These are phyloP conservation scores for Globia sparganii DNA, from an alignment of 2,888 invertebrate genomes.

Conservation along the genomic window DNA sequence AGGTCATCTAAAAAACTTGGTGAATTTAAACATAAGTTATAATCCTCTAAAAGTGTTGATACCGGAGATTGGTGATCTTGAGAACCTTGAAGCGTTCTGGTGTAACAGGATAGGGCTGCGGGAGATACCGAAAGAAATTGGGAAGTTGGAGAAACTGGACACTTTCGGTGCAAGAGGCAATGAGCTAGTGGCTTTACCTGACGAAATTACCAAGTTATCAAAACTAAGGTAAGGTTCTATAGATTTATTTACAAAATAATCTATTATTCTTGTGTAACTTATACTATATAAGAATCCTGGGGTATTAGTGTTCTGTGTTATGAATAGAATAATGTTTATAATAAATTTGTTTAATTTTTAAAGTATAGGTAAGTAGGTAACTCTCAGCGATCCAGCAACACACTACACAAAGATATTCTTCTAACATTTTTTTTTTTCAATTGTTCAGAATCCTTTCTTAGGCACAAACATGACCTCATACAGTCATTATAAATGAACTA, in stretches of 20 bases:
- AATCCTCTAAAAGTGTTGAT: slow-evolving; percentile 91
- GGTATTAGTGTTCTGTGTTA: too few relatives aligned
- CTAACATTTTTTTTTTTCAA: background rate
- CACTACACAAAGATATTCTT: background rate
- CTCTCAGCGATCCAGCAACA: background rate
- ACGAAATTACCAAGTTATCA: slow-evolving; percentile 89
- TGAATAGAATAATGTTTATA: background rate
- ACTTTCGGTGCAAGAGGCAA: slow-evolving; percentile 93
- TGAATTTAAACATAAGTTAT: slow-evolving; percentile 92
- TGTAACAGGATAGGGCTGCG: slow-evolving; percentile 91
- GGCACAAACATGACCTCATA: slow-evolving; percentile 7
- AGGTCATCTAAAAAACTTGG: slow-evolving; percentile 90
- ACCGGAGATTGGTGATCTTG: slow-evolving; percentile 91
- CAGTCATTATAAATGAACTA: slow-evolving; percentile 9
- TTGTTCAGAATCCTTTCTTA: background rate
- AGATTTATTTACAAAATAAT: background rate
- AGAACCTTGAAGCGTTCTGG: slow-evolving; percentile 92
- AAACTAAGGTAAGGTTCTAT: slow-evolving; percentile 88
- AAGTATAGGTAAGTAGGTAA: background rate
- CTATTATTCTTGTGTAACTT: background rate
- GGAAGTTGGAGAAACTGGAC: slow-evolving; percentile 90
- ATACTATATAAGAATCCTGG: too few relatives aligned
- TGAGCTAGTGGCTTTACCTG: slow-evolving; percentile 89
- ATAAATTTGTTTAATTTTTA: background rate
- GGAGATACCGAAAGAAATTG: slow-evolving; percentile 91